These are phyloP conservation scores for Aphidius ervi DNA, from an alignment of 1,140 invertebrate species.

Conservation along the genomic window DNA sequence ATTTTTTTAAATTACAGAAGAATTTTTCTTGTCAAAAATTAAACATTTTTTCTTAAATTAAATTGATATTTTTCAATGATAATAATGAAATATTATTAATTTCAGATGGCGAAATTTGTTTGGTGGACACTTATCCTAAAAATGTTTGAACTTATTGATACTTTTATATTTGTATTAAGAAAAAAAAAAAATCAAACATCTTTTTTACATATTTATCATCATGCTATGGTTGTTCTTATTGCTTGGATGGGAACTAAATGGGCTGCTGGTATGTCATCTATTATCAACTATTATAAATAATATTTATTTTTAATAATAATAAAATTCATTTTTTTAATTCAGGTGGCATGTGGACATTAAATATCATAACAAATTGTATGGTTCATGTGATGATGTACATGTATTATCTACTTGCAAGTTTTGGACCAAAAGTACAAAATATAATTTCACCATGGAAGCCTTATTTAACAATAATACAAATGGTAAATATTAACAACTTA, in stretches of 20 bases:
- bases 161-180: conserved; percentile 65
- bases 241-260: conserved; percentile 70
- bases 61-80: too few relatives aligned
- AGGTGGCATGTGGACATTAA: conserved; percentile 50
- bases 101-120: conserved; percentile 43
- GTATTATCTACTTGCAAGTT: conserved; percentile 65
- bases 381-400: conserved; percentile 65
- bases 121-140: conserved; percentile 55
- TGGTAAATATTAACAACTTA: conserved; percentile 53
- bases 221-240: conserved; percentile 60
- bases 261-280: conserved; percentile 53
- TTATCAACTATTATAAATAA: conserved; percentile 4
- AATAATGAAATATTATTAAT: conserved; percentile 11
- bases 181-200: conserved; percentile 70
- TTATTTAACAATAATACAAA: conserved; percentile 81
- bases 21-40: too few relatives aligned
- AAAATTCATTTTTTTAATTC: conserved; percentile 18
- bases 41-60: too few relatives aligned
- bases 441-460: conserved; percentile 85
- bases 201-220: conserved; percentile 72
- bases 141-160: conserved; percentile 50
- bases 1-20: too few relatives aligned
- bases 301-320: conserved; percentile 3
- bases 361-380: conserved; percentile 58
- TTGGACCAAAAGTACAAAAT: conserved; percentile 73